Conservation (phyloP, 2,888 invertebrate genomes). For the Stictocephala bisonia region DNA sequence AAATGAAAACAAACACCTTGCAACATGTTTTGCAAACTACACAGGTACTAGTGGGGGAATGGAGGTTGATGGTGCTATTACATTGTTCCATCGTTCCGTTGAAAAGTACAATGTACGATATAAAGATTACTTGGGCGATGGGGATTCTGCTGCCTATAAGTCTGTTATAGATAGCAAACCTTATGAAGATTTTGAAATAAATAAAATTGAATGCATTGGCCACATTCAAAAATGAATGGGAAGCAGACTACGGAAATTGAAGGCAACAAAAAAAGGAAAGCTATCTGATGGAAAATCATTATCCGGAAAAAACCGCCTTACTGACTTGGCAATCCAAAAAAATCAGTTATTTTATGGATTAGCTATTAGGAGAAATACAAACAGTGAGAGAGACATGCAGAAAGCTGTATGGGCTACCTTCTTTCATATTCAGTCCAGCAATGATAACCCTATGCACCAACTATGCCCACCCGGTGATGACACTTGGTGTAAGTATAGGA, state of each 20-base stretch:
- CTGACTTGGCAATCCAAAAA: not conserved
- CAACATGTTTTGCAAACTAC: not conserved
- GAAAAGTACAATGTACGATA: not conserved
- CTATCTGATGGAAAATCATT: not conserved
- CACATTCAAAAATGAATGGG: not conserved
- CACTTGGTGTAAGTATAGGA: not conserved
- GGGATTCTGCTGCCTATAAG: not conserved
- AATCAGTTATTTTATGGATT: constrained; percentile 1
- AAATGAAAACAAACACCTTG: too few relatives aligned
- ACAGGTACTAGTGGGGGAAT: not conserved
- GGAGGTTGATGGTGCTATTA: not conserved
- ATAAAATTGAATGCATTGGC: not conserved
- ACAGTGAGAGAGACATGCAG: not conserved
- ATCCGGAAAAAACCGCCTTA: not conserved
- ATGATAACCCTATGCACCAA: not conserved
- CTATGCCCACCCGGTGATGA: not conserved
- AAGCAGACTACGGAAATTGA: not conserved
- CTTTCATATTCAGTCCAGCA: too few relatives aligned
- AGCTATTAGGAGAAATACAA: constrained; percentile 4
- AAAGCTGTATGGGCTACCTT: too few relatives aligned
- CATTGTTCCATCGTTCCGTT: not conserved
- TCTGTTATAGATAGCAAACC: not conserved
- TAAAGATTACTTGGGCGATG: not conserved
- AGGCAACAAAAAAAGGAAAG: not conserved
- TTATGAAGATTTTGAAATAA: not conserved